These are phyloP conservation scores for Monochamus alternatus DNA, from an alignment of 2,888 invertebrate genomes.

Conservation along the genomic window DNA sequence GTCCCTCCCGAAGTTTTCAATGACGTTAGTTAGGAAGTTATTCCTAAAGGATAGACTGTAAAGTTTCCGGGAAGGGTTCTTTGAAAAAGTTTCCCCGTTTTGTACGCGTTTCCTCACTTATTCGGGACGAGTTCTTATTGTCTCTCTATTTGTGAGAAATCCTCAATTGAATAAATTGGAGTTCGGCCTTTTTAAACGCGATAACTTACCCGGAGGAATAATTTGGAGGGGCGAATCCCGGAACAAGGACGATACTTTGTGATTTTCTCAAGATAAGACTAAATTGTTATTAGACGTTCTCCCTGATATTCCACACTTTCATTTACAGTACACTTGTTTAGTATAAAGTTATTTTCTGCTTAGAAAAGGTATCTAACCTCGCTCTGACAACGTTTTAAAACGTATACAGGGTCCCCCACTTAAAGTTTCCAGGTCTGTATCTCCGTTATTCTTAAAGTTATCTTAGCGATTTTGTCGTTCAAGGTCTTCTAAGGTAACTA, in stretches of 20 bases:
- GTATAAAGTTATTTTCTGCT: background rate
- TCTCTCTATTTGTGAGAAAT: constrained; percentile 11
- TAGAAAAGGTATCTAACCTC: background rate
- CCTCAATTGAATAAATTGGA: constrained; percentile 26
- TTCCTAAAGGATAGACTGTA: constrained; percentile 15
- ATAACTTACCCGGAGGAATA: constrained; percentile 1
- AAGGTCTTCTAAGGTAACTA: too few species aligned
- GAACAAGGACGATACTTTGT: background rate
- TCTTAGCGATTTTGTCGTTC: too few species aligned
- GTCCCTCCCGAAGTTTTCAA: constrained; percentile 20
- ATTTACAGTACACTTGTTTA: background rate
- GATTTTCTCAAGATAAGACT: background rate
- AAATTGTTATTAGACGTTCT: background rate
- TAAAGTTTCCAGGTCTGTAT: too few species aligned
- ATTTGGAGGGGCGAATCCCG: background rate
- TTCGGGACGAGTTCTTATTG: constrained; percentile 27
- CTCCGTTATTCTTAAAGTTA: too few species aligned
- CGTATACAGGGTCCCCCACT: too few species aligned
- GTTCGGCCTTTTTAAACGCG: constrained; percentile 18
- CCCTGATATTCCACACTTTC: background rate
- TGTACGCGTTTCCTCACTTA: constrained; percentile 18
- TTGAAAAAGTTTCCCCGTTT: constrained; percentile 28
- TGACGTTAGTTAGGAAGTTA: constrained; percentile 5
- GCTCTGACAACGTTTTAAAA: too few species aligned
- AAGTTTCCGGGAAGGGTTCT: constrained; percentile 13